These are phyloP conservation scores for Pimephales promelas DNA, from an alignment of 2,113 vertebrate species.

Conservation along the genomic window DNA sequence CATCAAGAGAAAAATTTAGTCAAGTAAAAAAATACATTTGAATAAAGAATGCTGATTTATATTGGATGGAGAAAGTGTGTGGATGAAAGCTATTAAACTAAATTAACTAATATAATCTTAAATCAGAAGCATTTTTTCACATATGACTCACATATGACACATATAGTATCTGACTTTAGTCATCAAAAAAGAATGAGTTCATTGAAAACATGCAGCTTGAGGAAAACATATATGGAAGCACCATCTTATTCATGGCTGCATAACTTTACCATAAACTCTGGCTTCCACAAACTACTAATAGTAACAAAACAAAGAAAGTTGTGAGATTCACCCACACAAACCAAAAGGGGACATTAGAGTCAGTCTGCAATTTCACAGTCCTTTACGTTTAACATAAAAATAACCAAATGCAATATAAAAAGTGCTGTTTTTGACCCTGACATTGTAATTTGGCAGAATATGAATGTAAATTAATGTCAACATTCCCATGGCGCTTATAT, in stretches of 20 bases:
- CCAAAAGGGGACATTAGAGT: not conserved
- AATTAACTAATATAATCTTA: not conserved
- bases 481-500: not conserved
- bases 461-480: constrained; percentile 2
- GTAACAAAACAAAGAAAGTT: not conserved
- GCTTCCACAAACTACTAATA: not conserved
- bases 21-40: constrained; percentile 9
- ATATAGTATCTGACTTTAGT: not conserved
- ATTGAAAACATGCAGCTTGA: not conserved
- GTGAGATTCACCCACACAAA: not conserved
- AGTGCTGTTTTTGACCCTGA: not conserved
- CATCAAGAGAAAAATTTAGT: not conserved
- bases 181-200: not conserved
- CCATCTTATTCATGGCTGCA: not conserved
- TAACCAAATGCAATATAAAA: not conserved
- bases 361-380: not conserved
- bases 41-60: constrained; percentile 14
- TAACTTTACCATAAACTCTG: not conserved
- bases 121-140: not conserved
- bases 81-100: not conserved
- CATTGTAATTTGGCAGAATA: not conserved
- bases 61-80: not conserved
- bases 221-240: not conserved
- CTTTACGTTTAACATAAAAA: not conserved
- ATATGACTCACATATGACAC: no score